phyloP scores from a whole-genome alignment of 2,797 vertebrate genomes.

The Lateolabrax maculatus region DNA sequence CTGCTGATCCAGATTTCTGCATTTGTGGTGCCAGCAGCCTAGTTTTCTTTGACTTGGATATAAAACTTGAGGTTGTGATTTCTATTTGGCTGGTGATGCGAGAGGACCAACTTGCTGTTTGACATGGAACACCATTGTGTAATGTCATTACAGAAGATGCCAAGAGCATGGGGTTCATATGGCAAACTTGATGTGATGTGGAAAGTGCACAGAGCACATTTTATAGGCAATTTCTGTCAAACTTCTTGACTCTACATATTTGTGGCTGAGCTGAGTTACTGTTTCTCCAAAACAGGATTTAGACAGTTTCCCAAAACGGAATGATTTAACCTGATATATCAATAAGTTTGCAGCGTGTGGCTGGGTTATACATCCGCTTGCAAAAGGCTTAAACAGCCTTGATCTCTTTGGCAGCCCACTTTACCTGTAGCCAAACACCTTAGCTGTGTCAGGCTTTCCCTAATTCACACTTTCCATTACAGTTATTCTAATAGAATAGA shows the following conservation, averaged over 20 bases:
- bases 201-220: conserved; percentile 65
- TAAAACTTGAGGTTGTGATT: conserved; percentile 63
- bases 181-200: conserved; percentile 68
- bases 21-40: conserved; percentile 54
- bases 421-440: conserved; percentile 22
- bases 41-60: conserved; percentile 68
- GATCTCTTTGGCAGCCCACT: conserved; percentile 14
- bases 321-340: conserved; percentile 50
- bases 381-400: conserved; percentile 15
- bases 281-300: conserved; percentile 48
- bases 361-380: conserved; percentile 26
- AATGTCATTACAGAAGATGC: conserved; percentile 65
- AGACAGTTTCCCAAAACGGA: conserved; percentile 45
- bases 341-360: conserved; percentile 15
- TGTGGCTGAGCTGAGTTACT: conserved; percentile 50
- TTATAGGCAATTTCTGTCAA: conserved; percentile 63
- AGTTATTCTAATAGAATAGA: neutral
- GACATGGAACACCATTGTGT: conserved; percentile 73
- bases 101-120: conserved; percentile 64
- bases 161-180: conserved; percentile 76
- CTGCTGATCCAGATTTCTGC: conserved; percentile 62
- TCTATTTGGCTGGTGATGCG: conserved; percentile 64
- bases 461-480: conserved; percentile 24
- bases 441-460: neutral
- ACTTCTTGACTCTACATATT: conserved; percentile 61